Base-by-base conservation (phyloP, 2,888 invertebrate species). In the Allolobophora icterica region DNA sequence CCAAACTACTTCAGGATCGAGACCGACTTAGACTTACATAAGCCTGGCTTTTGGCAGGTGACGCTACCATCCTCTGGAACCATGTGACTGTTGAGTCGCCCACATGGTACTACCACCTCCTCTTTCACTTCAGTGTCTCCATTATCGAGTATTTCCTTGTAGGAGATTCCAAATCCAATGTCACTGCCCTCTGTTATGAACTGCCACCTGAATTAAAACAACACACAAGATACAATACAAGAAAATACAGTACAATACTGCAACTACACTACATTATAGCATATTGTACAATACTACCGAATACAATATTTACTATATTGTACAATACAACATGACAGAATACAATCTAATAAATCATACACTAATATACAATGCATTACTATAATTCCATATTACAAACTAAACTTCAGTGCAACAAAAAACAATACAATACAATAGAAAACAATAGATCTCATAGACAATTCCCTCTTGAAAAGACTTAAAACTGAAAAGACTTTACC, bases 121-220 rank as follows among this genome's bases (percentile, higher is more conserved):
- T 58, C 90, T 52, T 38, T 21, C 91, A 91, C 90, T 34, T 92
- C 91, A 13, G 52, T 89, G 87, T 91, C 90, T 90, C 92, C 91
- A 21, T 90, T 30, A 24, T 38, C 71, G 11, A n/a, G 71, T 71
- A n/a, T 71, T 13, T 30, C n/a, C 19, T 92, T 93, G 34, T 19
- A 42, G 24, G 91, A 42, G 90, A 98, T 96, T 33, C 97, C 97
- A 95, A 98, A 98, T 94, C 97, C 97, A 91, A 98, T 98, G 94
- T 98, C 98, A 95, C 98, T 97, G 91, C 96, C 97, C 93, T 98
- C 97, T 0, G 98, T 97, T 91, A 97, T 97, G 94, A 98, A 97
- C 93, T 98, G 98, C 98, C 98, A 98, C 94, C 98, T 98, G 91
- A 52, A 71, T 90, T 40, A 90, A 52, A 52, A 21, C 4, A 33